phyloP scores from a whole-genome alignment of 2,888 invertebrate species.

The Serrognathus titanus region DNA sequence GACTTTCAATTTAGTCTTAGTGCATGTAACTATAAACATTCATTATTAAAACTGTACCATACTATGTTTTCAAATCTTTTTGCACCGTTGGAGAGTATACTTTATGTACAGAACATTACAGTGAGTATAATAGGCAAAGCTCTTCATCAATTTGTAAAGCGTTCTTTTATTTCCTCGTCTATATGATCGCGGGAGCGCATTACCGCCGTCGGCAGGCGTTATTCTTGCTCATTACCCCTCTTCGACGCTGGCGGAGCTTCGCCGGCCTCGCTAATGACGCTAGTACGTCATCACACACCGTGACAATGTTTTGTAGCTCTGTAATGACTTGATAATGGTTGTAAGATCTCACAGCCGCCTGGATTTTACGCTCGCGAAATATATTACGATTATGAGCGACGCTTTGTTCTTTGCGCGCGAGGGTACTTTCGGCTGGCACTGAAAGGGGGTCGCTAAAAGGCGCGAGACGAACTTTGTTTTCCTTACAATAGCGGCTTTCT shows the following conservation, averaged over 20 bases:
- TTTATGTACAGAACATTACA: constrained; percentile 1
- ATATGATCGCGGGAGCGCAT: constrained; percentile 14
- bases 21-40: no score
- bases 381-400: constrained; percentile 35
- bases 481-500: constrained; percentile 20
- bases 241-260: constrained; percentile 3
- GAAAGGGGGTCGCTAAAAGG: constrained; percentile 30
- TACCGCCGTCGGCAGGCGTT: constrained; percentile 7
- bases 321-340: constrained; percentile 38
- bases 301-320: constrained; percentile 36
- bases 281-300: constrained; percentile 34
- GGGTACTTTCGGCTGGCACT: constrained; percentile 28
- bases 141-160: constrained; percentile 17
- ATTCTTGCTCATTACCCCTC: constrained; percentile 18
- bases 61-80: background rate
- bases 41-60: no score
- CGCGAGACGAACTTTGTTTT: constrained; percentile 26
- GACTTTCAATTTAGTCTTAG: no score
- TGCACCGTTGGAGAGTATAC: background rate
- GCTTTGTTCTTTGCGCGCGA: constrained; percentile 31
- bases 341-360: constrained; percentile 32
- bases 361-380: constrained; percentile 35
- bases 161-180: constrained; percentile 16
- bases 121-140: constrained; percentile 1
- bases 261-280: constrained; percentile 28